phyloP scores from a whole-genome alignment of 2,888 invertebrate genomes.

The Leptopilina syphax region DNA sequence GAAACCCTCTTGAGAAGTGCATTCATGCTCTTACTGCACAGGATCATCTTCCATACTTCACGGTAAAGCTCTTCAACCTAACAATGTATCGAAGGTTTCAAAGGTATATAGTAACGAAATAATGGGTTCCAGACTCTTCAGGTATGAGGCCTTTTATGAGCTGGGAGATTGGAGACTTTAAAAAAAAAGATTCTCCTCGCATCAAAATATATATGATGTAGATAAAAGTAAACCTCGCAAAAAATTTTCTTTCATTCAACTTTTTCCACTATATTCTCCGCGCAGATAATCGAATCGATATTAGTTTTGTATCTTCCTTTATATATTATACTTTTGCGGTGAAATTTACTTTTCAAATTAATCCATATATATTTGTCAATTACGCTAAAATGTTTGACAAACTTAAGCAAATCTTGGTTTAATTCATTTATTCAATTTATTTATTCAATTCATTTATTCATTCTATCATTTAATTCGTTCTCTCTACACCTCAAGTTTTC shows the following conservation, averaged over 20 bases:
- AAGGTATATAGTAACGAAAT: conserved; percentile 18
- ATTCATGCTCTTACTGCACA: conserved; percentile 42
- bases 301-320: too few relatives aligned
- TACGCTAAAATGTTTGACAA: too few relatives aligned
- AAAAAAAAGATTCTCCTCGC: not conserved
- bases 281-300: too few relatives aligned
- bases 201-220: not conserved
- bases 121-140: conserved; percentile 23
- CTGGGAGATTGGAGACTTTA: not conserved
- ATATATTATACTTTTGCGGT: too few relatives aligned
- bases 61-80: conserved; percentile 37
- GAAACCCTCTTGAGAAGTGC: conserved; percentile 28
- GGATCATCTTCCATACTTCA: conserved; percentile 52
- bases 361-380: too few relatives aligned
- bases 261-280: too few relatives aligned
- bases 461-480: too few relatives aligned
- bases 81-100: conserved; percentile 39
- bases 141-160: not conserved
- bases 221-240: not conserved
- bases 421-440: too few relatives aligned
- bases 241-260: not conserved
- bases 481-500: too few relatives aligned
- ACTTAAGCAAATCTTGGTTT: too few relatives aligned
- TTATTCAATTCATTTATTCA: too few relatives aligned
- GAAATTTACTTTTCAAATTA: too few relatives aligned